A percentile compares a stretch with the other conserved stretches of the same genome.
phyloP scores from a whole-genome alignment of 2,888 invertebrate genomes.

The Andrena chrysosceles region DNA sequence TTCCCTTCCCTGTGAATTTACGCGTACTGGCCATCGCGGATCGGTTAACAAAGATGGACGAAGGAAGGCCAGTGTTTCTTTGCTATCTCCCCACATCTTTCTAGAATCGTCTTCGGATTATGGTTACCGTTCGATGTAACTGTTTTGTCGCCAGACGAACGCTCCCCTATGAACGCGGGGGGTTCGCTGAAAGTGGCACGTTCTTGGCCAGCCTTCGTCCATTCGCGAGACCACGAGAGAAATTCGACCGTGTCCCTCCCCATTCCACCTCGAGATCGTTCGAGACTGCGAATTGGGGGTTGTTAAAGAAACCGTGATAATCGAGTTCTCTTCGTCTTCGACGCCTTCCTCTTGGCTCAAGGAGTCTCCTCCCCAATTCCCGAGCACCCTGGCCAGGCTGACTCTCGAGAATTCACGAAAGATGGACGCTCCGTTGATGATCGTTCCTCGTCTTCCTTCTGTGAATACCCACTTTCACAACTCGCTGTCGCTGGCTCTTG shows the following conservation, averaged over 20 bases:
- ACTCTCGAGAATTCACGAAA: slow-evolving; percentile 5
- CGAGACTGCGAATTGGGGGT: slow-evolving; percentile 4
- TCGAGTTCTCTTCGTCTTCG: slow-evolving; percentile 25
- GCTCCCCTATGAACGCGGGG: neutral
- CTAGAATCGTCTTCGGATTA: neutral
- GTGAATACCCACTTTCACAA: neutral
- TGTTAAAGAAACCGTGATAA: slow-evolving; percentile 30
- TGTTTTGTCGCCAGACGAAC: neutral
- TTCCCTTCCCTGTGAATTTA: slow-evolving; percentile 28
- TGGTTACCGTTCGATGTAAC: slow-evolving; percentile 8
- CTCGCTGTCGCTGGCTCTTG: neutral
- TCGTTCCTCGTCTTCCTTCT: neutral
- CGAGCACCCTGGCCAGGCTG: neutral
- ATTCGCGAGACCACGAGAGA: slow-evolving; percentile 29
- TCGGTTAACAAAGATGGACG: slow-evolving; percentile 50
- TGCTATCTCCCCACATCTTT: neutral
- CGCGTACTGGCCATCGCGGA: slow-evolving; percentile 42
- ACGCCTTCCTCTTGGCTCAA: neutral
- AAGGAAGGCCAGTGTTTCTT: slow-evolving; percentile 48
- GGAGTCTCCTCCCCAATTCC: neutral
- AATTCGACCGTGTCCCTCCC: slow-evolving; percentile 12
- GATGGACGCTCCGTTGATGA: neutral
- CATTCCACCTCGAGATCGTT: slow-evolving; percentile 28
- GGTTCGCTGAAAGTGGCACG: neutral
- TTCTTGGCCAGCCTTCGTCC: slow-evolving; percentile 54